phyloP scores from a whole-genome alignment of 2,888 invertebrate genomes.

The Dioctria rufipes region DNA sequence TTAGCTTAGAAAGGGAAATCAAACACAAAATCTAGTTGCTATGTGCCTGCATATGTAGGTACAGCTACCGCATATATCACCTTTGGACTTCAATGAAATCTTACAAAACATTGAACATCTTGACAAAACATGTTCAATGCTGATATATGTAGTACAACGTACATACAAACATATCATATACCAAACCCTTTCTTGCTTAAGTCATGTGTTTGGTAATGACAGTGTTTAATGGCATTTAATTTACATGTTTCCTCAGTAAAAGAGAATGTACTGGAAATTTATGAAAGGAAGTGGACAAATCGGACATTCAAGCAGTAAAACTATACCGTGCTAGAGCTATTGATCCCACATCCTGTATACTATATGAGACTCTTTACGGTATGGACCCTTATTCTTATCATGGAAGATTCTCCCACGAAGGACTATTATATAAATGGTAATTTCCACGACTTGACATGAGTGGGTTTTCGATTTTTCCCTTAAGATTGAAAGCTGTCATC shows the following conservation, averaged over 20 bases:
- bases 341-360: neutral
- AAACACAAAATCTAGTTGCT: slow-evolving; percentile 4
- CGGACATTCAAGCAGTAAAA: slow-evolving; percentile 2
- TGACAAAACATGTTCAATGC: neutral
- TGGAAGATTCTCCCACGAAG: neutral
- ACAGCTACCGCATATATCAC: neutral
- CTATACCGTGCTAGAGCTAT: neutral
- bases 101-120: neutral
- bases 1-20: neutral
- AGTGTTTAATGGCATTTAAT: slow-evolving; percentile 45
- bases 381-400: neutral
- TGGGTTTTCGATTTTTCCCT: slow-evolving; percentile 49
- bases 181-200: neutral
- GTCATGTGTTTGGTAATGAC: slow-evolving; percentile 44
- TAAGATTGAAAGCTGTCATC: slow-evolving; percentile 42
- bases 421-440: slow-evolving; percentile 58
- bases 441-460: slow-evolving; percentile 58
- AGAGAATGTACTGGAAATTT: slow-evolving; percentile 30
- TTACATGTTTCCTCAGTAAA: slow-evolving; percentile 37
- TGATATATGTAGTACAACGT: neutral
- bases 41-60: slow-evolving; percentile 3
- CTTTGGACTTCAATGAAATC: neutral
- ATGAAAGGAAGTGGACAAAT: slow-evolving; percentile 49
- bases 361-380: neutral
- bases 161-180: too few species aligned